Percentiles rank a stretch among this genome's conserved stretches.
phyloP scores from a whole-genome alignment of 2,797 vertebrate genomes.

The Leptatherina wallacei region DNA sequence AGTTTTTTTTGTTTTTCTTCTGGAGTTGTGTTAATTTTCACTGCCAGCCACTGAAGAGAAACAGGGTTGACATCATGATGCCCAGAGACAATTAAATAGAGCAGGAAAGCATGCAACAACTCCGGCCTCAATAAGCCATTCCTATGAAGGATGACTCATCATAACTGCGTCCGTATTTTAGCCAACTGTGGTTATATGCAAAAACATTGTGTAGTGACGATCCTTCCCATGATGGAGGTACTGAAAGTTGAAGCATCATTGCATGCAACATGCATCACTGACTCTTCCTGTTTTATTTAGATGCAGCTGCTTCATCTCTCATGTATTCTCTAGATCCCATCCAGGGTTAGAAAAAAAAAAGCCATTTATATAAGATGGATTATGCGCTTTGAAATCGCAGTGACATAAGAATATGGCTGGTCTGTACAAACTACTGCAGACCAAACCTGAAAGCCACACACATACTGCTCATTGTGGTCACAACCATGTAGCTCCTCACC shows the following conservation, averaged over 20 bases:
- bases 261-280: constrained; percentile 65
- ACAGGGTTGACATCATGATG: constrained; percentile 10
- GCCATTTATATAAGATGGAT: constrained; percentile 82
- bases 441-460: constrained; percentile 24
- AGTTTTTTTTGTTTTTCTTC: background rate
- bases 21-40: background rate
- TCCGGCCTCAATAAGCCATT: constrained; percentile 31
- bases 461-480: constrained; percentile 27
- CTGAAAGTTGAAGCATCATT: constrained; percentile 46
- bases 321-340: constrained; percentile 56
- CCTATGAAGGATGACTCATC: constrained; percentile 61
- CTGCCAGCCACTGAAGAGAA: background rate
- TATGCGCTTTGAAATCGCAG: constrained; percentile 73
- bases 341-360: constrained; percentile 44
- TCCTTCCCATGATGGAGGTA: constrained; percentile 28
- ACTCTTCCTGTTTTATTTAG: constrained; percentile 77
- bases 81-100: constrained; percentile 25
- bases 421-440: constrained; percentile 39
- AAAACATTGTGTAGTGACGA: constrained; percentile 26
- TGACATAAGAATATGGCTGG: constrained; percentile 72
- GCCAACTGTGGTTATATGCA: constrained; percentile 39
- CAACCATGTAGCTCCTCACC: constrained; percentile 4
- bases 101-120: constrained; percentile 17
- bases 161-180: constrained; percentile 29
- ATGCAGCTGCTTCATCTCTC: constrained; percentile 68